Base-by-base conservation (phyloP, 2,888 invertebrate genomes). In the Crioceris asparagi region DNA sequence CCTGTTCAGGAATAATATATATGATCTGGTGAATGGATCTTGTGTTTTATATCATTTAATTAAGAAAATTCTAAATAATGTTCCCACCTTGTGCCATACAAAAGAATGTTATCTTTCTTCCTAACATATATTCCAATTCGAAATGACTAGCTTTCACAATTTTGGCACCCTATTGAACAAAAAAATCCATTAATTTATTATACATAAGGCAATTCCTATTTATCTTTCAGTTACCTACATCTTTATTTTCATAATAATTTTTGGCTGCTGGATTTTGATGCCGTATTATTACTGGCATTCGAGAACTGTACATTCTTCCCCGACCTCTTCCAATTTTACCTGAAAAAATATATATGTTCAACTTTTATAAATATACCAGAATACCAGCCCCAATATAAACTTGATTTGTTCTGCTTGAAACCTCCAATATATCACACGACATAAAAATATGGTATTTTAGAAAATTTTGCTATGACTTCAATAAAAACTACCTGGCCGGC, bases 41-140 rank as follows among this genome's bases (percentile, higher is more conserved):
- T n/a, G n/a, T n/a, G 21, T 21, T 21, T 21, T 21, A 21, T 21
- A 7, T 21, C 21, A 21, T 21, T 21, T n/a, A n/a, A n/a, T n/a
- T n/a, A n/a, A n/a, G n/a, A n/a, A n/a, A n/a, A n/a, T n/a, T 12
- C 12, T 27, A 5, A 12, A 12, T 12, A 14, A 29, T 16, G 7
- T 16, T n/a, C 10, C 39, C 56, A 62, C 66, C 83, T 52, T 68
- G 68, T 0, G 83, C 82, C 69, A 78, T 77, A 54, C 83, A 83
- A 56, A 82, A 77, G 55, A 83, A 79, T 4, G 79, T 75, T 21
- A 83, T 78, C 61, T 83, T 83, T 43, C 83, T 71, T 10, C 83
- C 83, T 18, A 83, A 64, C 70, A 78, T 75, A 57, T 79, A 81
- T 51, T 79, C 79, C 49, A 77, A 64, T 57, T 81, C 79, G 58